Conservation (phyloP, 2,797 vertebrate genomes). For the Sylvilagus floridanus region DNA sequence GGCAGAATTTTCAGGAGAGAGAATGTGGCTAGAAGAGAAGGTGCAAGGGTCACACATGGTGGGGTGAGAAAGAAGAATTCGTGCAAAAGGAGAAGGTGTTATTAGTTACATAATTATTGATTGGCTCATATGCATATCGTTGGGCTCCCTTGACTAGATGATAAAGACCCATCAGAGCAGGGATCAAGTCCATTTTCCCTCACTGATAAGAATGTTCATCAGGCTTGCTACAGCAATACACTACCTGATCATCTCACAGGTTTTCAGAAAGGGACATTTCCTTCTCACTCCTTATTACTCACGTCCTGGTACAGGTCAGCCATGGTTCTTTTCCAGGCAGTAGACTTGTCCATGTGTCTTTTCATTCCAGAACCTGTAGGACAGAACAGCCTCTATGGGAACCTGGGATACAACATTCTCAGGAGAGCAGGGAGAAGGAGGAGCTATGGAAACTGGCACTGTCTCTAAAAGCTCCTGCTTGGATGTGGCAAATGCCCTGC, state of each 20-base stretch:
- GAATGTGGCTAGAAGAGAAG: neutral
- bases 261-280: neutral
- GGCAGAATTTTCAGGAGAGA: neutral
- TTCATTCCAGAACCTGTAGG: neutral
- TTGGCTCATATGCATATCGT: neutral
- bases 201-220: neutral
- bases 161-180: neutral
- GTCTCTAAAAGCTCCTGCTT: neutral
- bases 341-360: neutral
- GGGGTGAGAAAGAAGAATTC: neutral
- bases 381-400: neutral
- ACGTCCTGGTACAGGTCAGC: neutral
- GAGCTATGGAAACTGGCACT: neutral
- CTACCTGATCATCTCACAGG: neutral
- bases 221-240: neutral
- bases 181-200: neutral
- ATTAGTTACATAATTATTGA: neutral
- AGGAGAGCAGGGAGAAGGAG: neutral
- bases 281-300: neutral
- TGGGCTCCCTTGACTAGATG: neutral
- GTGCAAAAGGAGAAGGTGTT: neutral
- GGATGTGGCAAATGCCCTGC: neutral
- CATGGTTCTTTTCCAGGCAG: neutral
- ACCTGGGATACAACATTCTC: neutral
- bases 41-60: neutral